Evolutionary conservation across 2,888 invertebrate genomes (phyloP).

Genomic region (Esperia sulphurella): DNA sequence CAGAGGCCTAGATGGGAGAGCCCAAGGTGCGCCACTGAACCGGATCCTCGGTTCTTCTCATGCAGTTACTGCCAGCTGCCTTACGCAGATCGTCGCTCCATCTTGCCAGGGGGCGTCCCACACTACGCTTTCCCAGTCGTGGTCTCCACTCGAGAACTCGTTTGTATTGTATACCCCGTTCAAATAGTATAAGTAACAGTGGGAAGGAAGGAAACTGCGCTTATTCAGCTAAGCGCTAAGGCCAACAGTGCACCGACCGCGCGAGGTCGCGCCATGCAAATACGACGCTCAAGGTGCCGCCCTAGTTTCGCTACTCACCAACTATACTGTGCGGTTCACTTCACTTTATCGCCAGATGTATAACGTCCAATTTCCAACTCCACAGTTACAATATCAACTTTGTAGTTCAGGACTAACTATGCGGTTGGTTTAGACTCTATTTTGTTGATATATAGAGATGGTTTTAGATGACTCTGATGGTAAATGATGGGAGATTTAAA

Average conservation of each 20-base stretch:
- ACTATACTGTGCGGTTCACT: not conserved
- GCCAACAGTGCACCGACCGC: constrained; percentile 63
- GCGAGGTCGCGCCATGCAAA: constrained; percentile 71
- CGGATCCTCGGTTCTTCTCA: too few relatives aligned
- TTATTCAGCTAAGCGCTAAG: constrained; percentile 42
- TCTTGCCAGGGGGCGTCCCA: too few relatives aligned
- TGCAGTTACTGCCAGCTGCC: too few relatives aligned
- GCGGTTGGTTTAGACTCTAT: constrained; percentile 24
- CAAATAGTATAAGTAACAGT: constrained; percentile 33
- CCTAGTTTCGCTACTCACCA: constrained; percentile 43
- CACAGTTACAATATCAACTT: constrained; percentile 17
- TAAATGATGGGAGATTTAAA: constrained; percentile 30
- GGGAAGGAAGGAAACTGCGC: constrained; percentile 67
- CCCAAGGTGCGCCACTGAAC: too few relatives aligned
- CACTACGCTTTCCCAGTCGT: too few relatives aligned
- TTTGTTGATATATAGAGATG: constrained; percentile 23
- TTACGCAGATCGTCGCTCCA: too few relatives aligned
- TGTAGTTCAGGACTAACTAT: constrained; percentile 11
- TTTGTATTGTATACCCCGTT: too few relatives aligned
- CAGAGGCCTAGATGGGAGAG: too few relatives aligned
- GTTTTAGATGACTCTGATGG: constrained; percentile 22
- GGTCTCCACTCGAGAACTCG: too few relatives aligned
- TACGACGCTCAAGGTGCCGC: constrained; percentile 68
- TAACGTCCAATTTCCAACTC: constrained; percentile 28
- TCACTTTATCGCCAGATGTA: constrained; percentile 21